Percentiles rank a stretch among this genome's conserved stretches.
Evolutionary conservation across 2,888 invertebrate species (phyloP).

Genomic region (Conchocele bisecta): DNA sequence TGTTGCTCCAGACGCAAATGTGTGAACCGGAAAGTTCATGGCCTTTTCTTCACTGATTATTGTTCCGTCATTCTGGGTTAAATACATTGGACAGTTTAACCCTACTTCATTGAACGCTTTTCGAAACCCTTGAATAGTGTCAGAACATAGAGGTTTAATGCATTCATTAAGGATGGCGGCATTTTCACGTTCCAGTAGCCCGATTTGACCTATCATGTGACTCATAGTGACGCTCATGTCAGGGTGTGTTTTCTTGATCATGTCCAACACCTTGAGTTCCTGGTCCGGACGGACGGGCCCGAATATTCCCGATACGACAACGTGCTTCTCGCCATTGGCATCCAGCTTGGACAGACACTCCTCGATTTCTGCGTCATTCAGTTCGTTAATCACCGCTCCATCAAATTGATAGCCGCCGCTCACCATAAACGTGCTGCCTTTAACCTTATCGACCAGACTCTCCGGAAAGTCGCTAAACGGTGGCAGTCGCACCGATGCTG

Average conservation of each 20-base stretch:
- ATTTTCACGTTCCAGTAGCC: conserved; percentile 80
- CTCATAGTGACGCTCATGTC: conserved; percentile 74
- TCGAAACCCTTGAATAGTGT: conserved; percentile 71
- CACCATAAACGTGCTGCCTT: conserved; percentile 62
- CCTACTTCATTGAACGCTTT: conserved; percentile 66
- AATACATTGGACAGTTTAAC: conserved; percentile 73
- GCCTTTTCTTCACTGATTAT: conserved; percentile 74
- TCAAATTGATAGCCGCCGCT: conserved; percentile 78
- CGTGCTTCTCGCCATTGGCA: conserved; percentile 59
- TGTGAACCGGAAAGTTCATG: conserved; percentile 70
- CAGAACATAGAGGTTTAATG: conserved; percentile 72
- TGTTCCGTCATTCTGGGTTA: conserved; percentile 81
- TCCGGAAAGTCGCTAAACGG: conserved; percentile 77
- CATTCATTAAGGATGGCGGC: conserved; percentile 80
- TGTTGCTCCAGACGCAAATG: conserved; percentile 81
- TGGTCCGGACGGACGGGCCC: conserved; percentile 73
- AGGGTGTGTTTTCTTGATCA: conserved; percentile 64
- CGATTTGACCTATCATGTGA: conserved; percentile 74
- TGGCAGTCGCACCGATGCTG: conserved; percentile 70
- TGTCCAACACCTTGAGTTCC: conserved; percentile 61
- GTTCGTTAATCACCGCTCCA: conserved; percentile 66
- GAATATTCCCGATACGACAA: conserved; percentile 77
- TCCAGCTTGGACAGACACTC: conserved; percentile 54
- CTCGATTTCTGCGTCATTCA: conserved; percentile 69
- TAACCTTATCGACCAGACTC: conserved; percentile 59